Percentiles rank a stretch among this genome's conserved stretches.
Conservation (phyloP, 2,113 vertebrate species). For the Arenaria interpres region DNA sequence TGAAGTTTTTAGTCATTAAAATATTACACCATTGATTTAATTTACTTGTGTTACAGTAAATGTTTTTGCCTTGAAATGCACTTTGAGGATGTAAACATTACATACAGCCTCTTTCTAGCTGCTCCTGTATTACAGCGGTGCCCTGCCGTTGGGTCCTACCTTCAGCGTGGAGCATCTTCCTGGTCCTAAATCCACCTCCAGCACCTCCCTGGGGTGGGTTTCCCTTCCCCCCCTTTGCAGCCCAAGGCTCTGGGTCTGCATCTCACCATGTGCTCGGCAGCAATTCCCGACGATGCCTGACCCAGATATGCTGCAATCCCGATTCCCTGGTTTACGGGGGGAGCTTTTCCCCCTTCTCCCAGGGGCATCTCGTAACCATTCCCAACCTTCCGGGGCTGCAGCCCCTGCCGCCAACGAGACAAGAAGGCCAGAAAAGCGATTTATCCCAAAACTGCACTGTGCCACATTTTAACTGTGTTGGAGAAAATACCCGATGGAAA, state of each 20-base stretch:
- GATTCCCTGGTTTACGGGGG: fast-evolving
- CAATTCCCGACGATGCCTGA: fast-evolving
- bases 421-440: not conserved
- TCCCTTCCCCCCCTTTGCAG: not conserved
- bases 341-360: not conserved
- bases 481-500: not conserved
- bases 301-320: not conserved
- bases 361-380: fast-evolving
- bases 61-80: not conserved
- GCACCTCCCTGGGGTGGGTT: not conserved
- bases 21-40: not conserved
- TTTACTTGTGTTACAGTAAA: not conserved
- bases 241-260: not conserved
- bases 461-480: fast-evolving
- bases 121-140: not conserved
- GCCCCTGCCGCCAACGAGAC: fast-evolving
- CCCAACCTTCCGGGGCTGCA: not conserved
- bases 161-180: not conserved
- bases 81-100: not conserved
- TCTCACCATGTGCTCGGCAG: not conserved
- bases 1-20: conserved; percentile 47
- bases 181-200: not conserved
- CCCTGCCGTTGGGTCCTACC: not conserved
- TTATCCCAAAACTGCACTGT: not conserved
- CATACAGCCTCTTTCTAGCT: not conserved